These are phyloP conservation scores for Hylyphantes graminicola DNA, from an alignment of 1,140 invertebrate species.

Conservation along the genomic window DNA sequence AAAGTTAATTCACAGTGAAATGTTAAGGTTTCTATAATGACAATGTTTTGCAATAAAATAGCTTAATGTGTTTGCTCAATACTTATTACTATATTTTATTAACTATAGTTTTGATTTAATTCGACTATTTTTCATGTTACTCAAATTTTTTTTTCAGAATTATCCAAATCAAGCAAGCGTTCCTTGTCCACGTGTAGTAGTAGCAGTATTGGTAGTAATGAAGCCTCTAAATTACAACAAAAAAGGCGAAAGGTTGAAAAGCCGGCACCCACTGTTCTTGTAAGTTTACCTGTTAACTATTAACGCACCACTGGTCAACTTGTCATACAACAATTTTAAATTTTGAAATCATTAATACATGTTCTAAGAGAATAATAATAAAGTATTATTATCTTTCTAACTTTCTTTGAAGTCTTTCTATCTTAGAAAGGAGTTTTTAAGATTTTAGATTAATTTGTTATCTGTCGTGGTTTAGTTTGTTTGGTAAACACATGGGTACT, in stretches of 20 bases:
- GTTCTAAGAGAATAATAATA: no score
- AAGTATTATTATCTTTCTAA: no score
- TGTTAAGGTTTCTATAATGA: background rate
- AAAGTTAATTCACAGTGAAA: background rate
- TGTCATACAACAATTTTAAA: no score
- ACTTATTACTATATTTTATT: background rate
- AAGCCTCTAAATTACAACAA: background rate
- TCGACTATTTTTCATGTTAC: background rate
- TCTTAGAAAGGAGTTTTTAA: no score
- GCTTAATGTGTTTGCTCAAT: background rate
- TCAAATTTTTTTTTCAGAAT: conserved; percentile 12
- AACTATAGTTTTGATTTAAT: background rate
- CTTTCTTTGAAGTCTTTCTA: no score
- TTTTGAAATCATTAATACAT: no score
- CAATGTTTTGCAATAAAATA: background rate
- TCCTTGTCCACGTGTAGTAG: conserved; percentile 20
- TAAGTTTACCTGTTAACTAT: background rate
- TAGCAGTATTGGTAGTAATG: conserved; percentile 27
- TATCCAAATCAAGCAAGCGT: background rate
- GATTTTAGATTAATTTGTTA: background rate
- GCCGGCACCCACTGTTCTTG: conserved; percentile 48
- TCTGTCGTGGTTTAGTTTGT: background rate
- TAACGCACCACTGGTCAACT: no score
- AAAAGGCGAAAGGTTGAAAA: conserved; percentile 53
- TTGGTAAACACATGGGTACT: background rate